Base-by-base conservation (phyloP, 2,888 invertebrate genomes). In the Dolichopus griseipennis region DNA sequence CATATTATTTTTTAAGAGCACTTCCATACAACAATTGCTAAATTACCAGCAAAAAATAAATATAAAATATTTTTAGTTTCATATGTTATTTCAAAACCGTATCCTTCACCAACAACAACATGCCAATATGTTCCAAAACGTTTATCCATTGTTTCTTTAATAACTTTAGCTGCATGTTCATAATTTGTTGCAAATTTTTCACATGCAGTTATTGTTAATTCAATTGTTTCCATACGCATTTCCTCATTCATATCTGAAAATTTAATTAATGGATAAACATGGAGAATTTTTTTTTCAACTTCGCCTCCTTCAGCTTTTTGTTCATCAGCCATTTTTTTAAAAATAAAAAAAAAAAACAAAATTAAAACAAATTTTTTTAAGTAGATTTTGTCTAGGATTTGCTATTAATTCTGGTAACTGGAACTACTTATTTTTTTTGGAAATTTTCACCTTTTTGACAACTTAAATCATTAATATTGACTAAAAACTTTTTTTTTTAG, bases 61-160 rank as follows among this genome's bases (percentile, higher is more conserved):
- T 94, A 93, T 71, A 95, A 84, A 71, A 95, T 86, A 73, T 90
- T 90, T 78, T 91, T 92, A 70, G 91, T 90, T 83, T 97, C 95
- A 79, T 95, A 93, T 1, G 94, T 93, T 70, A 96, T 87, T 80
- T 95, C 94, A 81, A 95, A 95, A 65, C 95, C 96, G 82, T 90
- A 97, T 69, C 93, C 94, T 84, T 97, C 97, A 8, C 97, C 97
- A 6, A 97, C 91, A 0, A 97, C 91, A n/a, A 91, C 93, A 82
- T 95, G 94, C 88, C 96, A 97, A 69, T 94, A 90, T 0, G 93
- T 90, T 4, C 97, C 97, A 81, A 94, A 96, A 79, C 94, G 95
- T 82, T 95, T 95, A 82, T 97, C 97, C 90, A 97, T 89, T 65
- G 88, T 87, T 75, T 97, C 96, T 82, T 97, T 97, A 68, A 97